Base-by-base conservation (phyloP, 2,113 vertebrate genomes). In the Ovis canadensis region DNA sequence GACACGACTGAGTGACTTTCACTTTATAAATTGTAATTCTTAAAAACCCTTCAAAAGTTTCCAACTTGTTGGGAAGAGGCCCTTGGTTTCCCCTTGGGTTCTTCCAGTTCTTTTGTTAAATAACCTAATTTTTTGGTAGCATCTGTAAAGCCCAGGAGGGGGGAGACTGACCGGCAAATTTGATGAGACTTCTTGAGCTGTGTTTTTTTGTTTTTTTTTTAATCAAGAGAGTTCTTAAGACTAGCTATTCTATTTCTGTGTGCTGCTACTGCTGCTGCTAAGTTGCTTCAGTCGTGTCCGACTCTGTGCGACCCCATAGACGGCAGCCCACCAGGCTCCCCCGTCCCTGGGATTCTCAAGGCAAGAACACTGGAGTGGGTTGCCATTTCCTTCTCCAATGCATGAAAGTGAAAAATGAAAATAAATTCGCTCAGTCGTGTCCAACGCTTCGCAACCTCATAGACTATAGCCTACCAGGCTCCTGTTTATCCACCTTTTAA, bases 241-340 rank as follows among this genome's bases (percentile, higher is more conserved):
- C 48, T 52, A n/a, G 80, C 31, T 81, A n/a, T 82, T 82, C 48
- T 54, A 4, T n/a, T 82, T 54, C 31, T 54, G 3, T 57, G 55
- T 57, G 23, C 55, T 25, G 23, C 23, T 57, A 25, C 55, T 57
- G 23, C 23, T 25, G 23, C 23, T 57, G 23, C 55, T 31, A 71
- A 71, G n/a, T 36, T 0, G 0, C n/a, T 21, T 57, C 17, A 36
- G n/a, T 71, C 4, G 0, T 71, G n/a, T 71, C 64, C 1, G 0
- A 67, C 33, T 36, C 64, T 67, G 19, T 21, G 33, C 2, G 2
- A 36, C 33, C 17, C 33, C 9, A 33, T 21, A n/a, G 33, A 36
- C 2, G 10, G 4, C n/a, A 67, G 27, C 59, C 59, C 5, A 29
- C 59, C 59, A 60, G 27, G 27, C 59, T 60, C 59, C 59, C 2